Conservation (phyloP, 2,888 invertebrate species). For the Serripes groenlandicus region DNA sequence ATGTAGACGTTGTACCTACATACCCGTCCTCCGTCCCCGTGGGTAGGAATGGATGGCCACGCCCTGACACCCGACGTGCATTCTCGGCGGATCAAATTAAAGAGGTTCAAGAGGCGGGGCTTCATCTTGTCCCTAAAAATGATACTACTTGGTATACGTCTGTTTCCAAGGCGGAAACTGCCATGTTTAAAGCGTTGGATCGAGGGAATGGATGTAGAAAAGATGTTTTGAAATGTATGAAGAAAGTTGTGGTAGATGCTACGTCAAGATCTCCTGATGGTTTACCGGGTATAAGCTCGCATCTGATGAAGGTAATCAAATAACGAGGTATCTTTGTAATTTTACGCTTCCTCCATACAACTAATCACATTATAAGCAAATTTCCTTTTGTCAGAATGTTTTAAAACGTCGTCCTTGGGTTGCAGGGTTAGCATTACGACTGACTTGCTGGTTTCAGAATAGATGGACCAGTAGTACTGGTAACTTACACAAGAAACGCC, state of each 20-base stretch:
- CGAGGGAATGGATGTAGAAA: slow-evolving; percentile 44
- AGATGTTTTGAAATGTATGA: slow-evolving; percentile 30
- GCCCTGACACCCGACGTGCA: slow-evolving; percentile 46
- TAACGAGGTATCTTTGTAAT: no score
- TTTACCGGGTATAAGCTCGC: slow-evolving; percentile 37
- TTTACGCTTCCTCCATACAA: no score
- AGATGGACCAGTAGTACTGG: no score
- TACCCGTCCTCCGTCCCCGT: slow-evolving; percentile 28
- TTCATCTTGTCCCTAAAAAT: slow-evolving; percentile 52
- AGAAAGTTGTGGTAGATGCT: slow-evolving; percentile 13
- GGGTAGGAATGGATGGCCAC: slow-evolving; percentile 33
- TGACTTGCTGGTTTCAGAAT: no score
- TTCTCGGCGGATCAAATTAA: slow-evolving; percentile 20
- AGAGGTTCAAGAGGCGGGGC: slow-evolving; percentile 21
- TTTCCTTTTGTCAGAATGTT: no score
- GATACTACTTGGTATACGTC: slow-evolving; percentile 40
- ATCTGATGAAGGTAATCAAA: slow-evolving; percentile 52
- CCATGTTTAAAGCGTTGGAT: slow-evolving; percentile 35
- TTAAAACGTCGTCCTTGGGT: no score
- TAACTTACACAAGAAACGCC: no score
- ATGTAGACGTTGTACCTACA: slow-evolving; percentile 36
- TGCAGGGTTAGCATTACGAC: no score
- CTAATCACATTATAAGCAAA: no score
- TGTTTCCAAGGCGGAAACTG: slow-evolving; percentile 40
- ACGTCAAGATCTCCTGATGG: slow-evolving; percentile 14